Evolutionary conservation across 2,888 invertebrate genomes (phyloP).

Genomic region (Cephus runcator): DNA sequence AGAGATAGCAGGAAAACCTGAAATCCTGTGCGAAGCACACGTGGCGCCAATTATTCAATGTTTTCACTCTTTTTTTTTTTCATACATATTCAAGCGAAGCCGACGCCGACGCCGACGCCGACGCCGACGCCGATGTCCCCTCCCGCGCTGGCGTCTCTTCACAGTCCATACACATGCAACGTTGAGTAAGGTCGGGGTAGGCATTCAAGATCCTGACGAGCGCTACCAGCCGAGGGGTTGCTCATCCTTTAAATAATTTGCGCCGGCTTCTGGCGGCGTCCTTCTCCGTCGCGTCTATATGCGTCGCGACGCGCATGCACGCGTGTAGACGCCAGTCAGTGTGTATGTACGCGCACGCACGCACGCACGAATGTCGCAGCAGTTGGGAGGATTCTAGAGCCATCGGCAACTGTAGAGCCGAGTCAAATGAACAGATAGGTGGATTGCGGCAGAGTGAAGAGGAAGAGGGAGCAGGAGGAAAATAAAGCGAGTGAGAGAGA

Average conservation of each 20-base stretch:
- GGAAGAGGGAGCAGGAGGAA: too few species aligned
- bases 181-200: constrained; percentile 47
- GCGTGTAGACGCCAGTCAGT: neutral
- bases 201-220: constrained; percentile 8
- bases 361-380: neutral
- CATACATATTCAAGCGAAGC: constrained; percentile 2
- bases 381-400: neutral
- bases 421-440: neutral
- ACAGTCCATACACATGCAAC: constrained; percentile 24
- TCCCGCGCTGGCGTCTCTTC: constrained; percentile 18
- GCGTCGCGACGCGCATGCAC: neutral
- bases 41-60: constrained; percentile 34
- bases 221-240: constrained; percentile 19
- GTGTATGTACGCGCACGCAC: neutral
- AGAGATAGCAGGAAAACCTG: neutral
- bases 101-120: constrained; percentile 13
- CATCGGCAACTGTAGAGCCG: neutral
- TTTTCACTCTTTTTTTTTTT: constrained; percentile 14
- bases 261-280: neutral
- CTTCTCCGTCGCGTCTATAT: neutral
- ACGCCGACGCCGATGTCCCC: constrained; percentile 4
- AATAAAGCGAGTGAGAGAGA: too few species aligned
- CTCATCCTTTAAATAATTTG: constrained; percentile 12
- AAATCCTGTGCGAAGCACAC: constrained; percentile 14
- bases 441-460: too few species aligned